Percentiles rank a stretch among this genome's conserved stretches.
phyloP scores from a whole-genome alignment of 2,888 invertebrate genomes.

The Rhaphigaster nebulosa region DNA sequence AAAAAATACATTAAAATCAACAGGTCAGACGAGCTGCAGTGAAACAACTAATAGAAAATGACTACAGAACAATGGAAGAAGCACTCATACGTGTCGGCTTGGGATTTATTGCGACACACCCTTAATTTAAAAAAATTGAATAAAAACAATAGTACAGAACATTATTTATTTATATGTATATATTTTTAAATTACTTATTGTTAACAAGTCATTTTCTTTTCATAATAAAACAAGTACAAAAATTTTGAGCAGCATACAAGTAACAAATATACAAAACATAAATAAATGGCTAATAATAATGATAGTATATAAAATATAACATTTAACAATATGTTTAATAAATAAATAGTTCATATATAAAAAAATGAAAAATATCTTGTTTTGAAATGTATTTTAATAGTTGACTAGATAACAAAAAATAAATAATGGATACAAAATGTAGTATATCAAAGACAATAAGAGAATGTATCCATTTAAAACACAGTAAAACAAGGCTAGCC shows the following conservation, averaged over 20 bases:
- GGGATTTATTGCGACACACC: slow-evolving; percentile 62
- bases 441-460: not conserved
- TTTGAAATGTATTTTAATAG: not conserved
- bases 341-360: slow-evolving; percentile 29
- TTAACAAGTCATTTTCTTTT: slow-evolving; percentile 40
- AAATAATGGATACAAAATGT: not conserved
- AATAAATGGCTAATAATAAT: slow-evolving; percentile 28
- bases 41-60: slow-evolving; percentile 60
- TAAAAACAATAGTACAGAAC: not conserved
- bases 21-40: slow-evolving; percentile 61
- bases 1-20: not conserved
- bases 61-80: slow-evolving; percentile 57
- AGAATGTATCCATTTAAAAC: not conserved
- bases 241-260: slow-evolving; percentile 39
- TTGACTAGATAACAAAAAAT: slow-evolving; percentile 36
- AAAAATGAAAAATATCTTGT: slow-evolving; percentile 40
- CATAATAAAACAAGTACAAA: slow-evolving; percentile 45
- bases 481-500: not conserved
- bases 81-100: slow-evolving; percentile 57
- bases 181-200: slow-evolving; percentile 44
- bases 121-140: slow-evolving; percentile 52
- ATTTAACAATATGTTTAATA: slow-evolving; percentile 24
- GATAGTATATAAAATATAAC: slow-evolving; percentile 41
- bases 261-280: slow-evolving; percentile 34
- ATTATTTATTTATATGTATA: slow-evolving; percentile 49